Evolutionary conservation across 2,797 vertebrate species (phyloP), one percentile per base, ranked within the genome.

Genomic region (Enteromius thamalakanensis): DNA sequence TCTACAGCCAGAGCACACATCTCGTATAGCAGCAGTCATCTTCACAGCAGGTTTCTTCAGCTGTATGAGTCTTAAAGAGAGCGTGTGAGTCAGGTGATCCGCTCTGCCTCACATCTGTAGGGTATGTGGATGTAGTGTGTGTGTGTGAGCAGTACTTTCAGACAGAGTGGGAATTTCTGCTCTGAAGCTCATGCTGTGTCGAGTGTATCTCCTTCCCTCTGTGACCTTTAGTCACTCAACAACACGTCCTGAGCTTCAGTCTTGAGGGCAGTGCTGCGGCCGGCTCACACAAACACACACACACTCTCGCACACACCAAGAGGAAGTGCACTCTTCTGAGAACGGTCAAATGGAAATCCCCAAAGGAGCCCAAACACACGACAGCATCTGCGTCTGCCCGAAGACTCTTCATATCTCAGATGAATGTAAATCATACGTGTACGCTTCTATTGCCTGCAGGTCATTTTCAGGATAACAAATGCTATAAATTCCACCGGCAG

Each of bases 1-100:
- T 90, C 88, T 92, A 6, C 34, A 37, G 34, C 34, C 34, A 37
- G 34, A 37, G 34, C 34, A 37, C 34, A 37, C 34, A 6, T 37
- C 34, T 34, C 34, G 34, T 34, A 34, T 34, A 34, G 34, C n/a
- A 34, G 34, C 34, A 40, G 37, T 21, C 32, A n/a, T 68, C 65
- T 11, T 68, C 65, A 12, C 65, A 4, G 17, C 34, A 34, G 15
- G 88, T 87, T 29, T 90, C 88, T 37, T 69, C 47, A 6, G 26
- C 47, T 42, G 9, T 9, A 15, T 60, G 19, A 79, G 23, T 53
- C 26, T 67, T 79, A 67, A 68, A 49, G 45, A 11, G 60, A 29
- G 14, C 6, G 60, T 64, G 34, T 34, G 34, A 34, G 34, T 64
- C 26, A 55, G 53, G 6, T 3, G 21, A 23, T 23, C 53, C 9